phyloP scores from a whole-genome alignment of 2,113 vertebrate genomes.

The Cinclus cinclus region DNA sequence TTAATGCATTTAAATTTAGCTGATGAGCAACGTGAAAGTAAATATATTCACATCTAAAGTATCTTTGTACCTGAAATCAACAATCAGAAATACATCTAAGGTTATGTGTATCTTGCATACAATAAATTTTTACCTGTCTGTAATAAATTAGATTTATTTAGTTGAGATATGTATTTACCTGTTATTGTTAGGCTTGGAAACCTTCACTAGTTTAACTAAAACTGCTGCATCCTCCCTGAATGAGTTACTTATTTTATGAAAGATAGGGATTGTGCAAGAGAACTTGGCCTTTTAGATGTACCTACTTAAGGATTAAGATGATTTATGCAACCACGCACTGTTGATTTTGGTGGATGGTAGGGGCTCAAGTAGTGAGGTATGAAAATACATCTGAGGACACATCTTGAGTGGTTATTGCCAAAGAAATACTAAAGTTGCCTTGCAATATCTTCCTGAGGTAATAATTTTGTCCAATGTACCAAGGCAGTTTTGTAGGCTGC shows the following conservation, averaged over 20 bases:
- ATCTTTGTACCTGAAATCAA: background rate
- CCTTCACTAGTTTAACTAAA: background rate
- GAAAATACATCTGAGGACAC: background rate
- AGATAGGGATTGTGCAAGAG: background rate
- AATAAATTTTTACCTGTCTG: background rate
- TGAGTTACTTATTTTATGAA: background rate
- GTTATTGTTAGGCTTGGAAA: background rate
- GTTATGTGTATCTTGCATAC: background rate
- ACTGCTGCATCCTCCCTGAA: background rate
- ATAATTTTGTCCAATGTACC: background rate
- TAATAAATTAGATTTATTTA: background rate
- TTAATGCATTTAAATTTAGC: background rate
- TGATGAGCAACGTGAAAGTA: background rate
- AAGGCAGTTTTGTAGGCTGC: background rate
- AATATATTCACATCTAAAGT: background rate
- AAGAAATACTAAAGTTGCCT: background rate
- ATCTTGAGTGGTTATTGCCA: background rate
- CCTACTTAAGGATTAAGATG: background rate
- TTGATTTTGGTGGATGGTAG: background rate
- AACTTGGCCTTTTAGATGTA: background rate
- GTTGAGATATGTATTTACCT: background rate
- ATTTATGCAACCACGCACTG: background rate
- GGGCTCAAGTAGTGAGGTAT: background rate
- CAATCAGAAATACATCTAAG: background rate
- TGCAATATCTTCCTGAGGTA: background rate